Evolutionary conservation across 2,888 invertebrate genomes (phyloP).

Genomic region (Drosophila affinis): DNA sequence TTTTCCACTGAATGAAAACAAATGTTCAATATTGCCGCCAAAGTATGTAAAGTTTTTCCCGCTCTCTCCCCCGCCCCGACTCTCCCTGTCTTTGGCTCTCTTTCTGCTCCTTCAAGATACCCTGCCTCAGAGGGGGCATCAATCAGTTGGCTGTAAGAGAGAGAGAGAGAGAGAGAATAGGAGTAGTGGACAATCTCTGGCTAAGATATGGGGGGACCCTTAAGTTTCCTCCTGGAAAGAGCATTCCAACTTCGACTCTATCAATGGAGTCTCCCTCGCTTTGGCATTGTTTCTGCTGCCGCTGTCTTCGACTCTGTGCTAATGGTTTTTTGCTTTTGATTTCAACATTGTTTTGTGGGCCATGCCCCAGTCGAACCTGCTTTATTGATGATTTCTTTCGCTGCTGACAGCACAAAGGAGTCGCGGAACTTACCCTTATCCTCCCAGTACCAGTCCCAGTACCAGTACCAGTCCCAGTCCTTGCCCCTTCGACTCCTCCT

Average conservation of each 20-base stretch:
- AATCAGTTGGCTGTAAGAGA: neutral
- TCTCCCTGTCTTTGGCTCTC: neutral
- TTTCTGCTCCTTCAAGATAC: neutral
- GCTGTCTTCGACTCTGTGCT: slow-evolving; percentile 47
- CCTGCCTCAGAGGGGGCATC: neutral
- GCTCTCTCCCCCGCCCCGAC: neutral
- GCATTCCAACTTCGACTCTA: slow-evolving; percentile 29
- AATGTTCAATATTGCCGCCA: slow-evolving; percentile 74
- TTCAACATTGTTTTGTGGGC: slow-evolving; percentile 70
- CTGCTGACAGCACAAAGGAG: slow-evolving; percentile 76
- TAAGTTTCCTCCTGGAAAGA: neutral
- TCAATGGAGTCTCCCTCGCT: slow-evolving; percentile 30
- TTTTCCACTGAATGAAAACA: slow-evolving; percentile 75
- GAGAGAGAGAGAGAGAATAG: too few species aligned
- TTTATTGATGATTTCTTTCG: slow-evolving; percentile 72
- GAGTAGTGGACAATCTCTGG: too few species aligned
- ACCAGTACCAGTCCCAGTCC: neutral
- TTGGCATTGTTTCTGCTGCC: slow-evolving; percentile 35
- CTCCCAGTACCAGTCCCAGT: slow-evolving; percentile 26
- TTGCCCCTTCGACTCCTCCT: too few species aligned
- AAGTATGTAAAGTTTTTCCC: slow-evolving; percentile 67
- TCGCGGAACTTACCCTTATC: slow-evolving; percentile 54
- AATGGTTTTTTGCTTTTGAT: slow-evolving; percentile 58
- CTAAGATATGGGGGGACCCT: too few species aligned
- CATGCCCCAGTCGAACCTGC: slow-evolving; percentile 36